Conservation (phyloP, 2,888 invertebrate genomes). For the Aromia moschata region DNA sequence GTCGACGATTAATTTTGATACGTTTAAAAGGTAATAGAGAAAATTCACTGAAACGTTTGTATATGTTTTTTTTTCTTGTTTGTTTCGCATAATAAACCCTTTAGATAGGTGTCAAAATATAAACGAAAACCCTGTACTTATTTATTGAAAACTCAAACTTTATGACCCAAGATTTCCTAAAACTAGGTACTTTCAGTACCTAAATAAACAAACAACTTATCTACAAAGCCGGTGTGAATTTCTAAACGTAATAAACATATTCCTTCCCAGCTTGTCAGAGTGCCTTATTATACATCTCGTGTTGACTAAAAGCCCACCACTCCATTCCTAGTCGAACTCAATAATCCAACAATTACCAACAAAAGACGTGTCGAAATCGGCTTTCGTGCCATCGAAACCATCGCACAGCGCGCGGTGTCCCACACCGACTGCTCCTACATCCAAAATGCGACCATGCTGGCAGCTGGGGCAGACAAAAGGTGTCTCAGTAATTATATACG, state of each 20-base stretch:
- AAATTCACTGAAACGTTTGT: too few relatives aligned
- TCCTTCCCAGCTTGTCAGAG: slow-evolving; percentile 32
- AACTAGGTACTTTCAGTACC: too few relatives aligned
- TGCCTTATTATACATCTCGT: slow-evolving; percentile 26
- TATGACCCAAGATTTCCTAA: too few relatives aligned
- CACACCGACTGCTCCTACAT: slow-evolving; percentile 21
- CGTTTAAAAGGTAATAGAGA: too few relatives aligned
- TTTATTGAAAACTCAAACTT: too few relatives aligned
- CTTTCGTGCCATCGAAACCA: slow-evolving; percentile 24
- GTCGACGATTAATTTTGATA: too few relatives aligned
- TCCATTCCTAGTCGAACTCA: slow-evolving; percentile 28
- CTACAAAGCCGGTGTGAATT: not conserved
- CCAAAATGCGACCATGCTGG: slow-evolving; percentile 51
- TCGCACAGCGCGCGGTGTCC: slow-evolving; percentile 10
- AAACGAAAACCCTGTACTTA: too few relatives aligned
- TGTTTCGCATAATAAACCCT: too few relatives aligned
- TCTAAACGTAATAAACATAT: slow-evolving; percentile 23
- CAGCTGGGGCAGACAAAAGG: slow-evolving; percentile 61
- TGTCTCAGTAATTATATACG: slow-evolving; percentile 62
- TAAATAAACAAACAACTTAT: not conserved
- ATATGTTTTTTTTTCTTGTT: too few relatives aligned
- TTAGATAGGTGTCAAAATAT: too few relatives aligned
- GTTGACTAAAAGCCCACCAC: slow-evolving; percentile 27
- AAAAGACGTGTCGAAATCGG: slow-evolving; percentile 48
- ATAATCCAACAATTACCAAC: slow-evolving; percentile 42